Conservation (phyloP, 1,140 invertebrate genomes). For the Hypothenemus hampei region DNA sequence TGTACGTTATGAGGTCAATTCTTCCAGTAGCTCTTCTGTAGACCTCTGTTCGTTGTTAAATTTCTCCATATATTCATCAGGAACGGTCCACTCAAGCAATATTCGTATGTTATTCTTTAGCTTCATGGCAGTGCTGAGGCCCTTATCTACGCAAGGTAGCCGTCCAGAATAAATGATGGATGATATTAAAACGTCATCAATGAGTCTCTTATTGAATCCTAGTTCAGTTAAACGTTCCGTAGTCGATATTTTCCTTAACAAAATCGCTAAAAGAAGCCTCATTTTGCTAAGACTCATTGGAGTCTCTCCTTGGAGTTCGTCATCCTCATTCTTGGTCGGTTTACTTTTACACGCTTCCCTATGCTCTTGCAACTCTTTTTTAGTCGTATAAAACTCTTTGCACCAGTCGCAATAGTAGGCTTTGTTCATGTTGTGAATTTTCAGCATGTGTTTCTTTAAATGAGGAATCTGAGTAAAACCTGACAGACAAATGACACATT, state of each 20-base stretch:
- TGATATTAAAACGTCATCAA: slow-evolving; percentile 75
- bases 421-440: slow-evolving; percentile 69
- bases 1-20: slow-evolving; percentile 54
- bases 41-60: slow-evolving; percentile 67
- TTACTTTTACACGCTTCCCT: slow-evolving; percentile 48
- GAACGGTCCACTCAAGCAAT: slow-evolving; percentile 76
- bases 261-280: slow-evolving; percentile 68
- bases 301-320: slow-evolving; percentile 45
- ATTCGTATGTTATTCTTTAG: slow-evolving; percentile 69
- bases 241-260: slow-evolving; percentile 77
- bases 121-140: slow-evolving; percentile 53
- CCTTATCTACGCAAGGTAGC: slow-evolving; percentile 53
- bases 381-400: slow-evolving; percentile 69
- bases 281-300: slow-evolving; percentile 68
- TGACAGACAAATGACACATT: slow-evolving; percentile 62
- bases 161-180: slow-evolving; percentile 70
- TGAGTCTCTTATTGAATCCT: slow-evolving; percentile 75
- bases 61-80: slow-evolving; percentile 68
- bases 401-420: slow-evolving; percentile 68
- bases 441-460: slow-evolving; percentile 76
- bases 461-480: slow-evolving; percentile 74
- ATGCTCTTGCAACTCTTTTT: slow-evolving; percentile 64
- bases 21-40: slow-evolving; percentile 71
- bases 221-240: slow-evolving; percentile 67
- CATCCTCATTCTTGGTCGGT: slow-evolving; percentile 36